These are phyloP conservation scores for Bombus balteatus DNA, from an alignment of 1,140 invertebrate species.

Conservation along the genomic window DNA sequence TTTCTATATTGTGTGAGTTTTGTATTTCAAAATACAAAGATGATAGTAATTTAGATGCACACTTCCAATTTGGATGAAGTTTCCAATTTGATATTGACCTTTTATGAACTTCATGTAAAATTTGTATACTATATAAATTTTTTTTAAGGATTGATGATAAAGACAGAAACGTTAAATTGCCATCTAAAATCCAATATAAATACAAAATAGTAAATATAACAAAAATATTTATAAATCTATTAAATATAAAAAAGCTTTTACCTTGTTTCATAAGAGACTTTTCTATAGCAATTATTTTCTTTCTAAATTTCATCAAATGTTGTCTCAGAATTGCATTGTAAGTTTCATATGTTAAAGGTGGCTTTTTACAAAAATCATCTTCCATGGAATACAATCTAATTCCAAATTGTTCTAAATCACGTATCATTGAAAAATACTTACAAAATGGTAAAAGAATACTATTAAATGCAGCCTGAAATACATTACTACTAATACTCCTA, in stretches of 20 bases:
- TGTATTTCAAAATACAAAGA: constrained; percentile 80
- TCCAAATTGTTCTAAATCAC: constrained; percentile 74
- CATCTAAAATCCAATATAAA: constrained; percentile 63
- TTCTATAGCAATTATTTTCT: constrained; percentile 73
- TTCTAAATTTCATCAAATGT: constrained; percentile 72
- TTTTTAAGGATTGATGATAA: constrained; percentile 75
- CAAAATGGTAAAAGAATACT: constrained; percentile 74
- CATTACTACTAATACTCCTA: constrained; percentile 11
- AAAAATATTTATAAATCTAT: constrained; percentile 15
- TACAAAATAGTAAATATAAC: constrained; percentile 23
- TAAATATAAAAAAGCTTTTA: constrained; percentile 55
- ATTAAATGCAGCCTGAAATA: constrained; percentile 74
- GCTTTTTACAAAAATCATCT: constrained; percentile 55
- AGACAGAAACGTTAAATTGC: constrained; percentile 78
- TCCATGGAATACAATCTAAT: constrained; percentile 66
- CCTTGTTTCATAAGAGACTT: constrained; percentile 76
- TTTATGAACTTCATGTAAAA: constrained; percentile 81
- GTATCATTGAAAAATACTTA: constrained; percentile 76
- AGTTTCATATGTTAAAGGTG: constrained; percentile 78
- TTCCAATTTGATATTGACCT: constrained; percentile 75
- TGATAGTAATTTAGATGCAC: constrained; percentile 79
- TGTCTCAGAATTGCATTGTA: constrained; percentile 73
- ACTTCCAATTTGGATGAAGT: constrained; percentile 73
- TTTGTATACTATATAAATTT: constrained; percentile 76
- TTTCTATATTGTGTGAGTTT: constrained; percentile 77